Conservation (phyloP, 2,113 vertebrate species). For the Tinamus guttatus region DNA sequence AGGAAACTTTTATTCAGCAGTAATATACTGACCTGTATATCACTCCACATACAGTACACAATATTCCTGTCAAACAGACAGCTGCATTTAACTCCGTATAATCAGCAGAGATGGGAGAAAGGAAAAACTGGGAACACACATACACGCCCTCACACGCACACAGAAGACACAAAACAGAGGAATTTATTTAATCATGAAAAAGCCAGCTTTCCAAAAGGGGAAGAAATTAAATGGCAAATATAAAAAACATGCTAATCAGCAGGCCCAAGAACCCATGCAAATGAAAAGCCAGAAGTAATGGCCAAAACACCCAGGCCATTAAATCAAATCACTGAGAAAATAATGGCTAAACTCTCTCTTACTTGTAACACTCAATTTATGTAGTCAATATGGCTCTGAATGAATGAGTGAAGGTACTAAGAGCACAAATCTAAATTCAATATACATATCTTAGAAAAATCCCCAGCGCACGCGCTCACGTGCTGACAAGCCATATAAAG, state of each 20-base stretch:
- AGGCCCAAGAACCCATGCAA: conserved; percentile 69
- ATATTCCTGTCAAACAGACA: conserved; percentile 65
- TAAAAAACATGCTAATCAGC: conserved; percentile 59
- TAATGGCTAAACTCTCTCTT: conserved; percentile 81
- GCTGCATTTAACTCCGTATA: conserved; percentile 53
- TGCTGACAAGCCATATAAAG: background rate
- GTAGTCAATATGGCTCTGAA: conserved; percentile 74
- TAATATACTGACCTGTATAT: conserved; percentile 70
- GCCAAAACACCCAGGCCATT: conserved; percentile 67
- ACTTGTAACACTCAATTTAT: conserved; percentile 81
- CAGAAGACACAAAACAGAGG: background rate
- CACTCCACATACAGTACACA: conserved; percentile 47
- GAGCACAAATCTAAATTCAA: conserved; percentile 77
- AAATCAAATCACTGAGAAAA: conserved; percentile 80
- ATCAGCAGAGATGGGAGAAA: background rate
- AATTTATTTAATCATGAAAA: conserved; percentile 40
- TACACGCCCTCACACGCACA: background rate
- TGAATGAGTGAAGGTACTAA: conserved; percentile 76
- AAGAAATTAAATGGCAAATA: conserved; percentile 17
- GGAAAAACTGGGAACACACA: background rate
- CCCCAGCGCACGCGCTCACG: background rate
- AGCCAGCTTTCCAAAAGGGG: background rate
- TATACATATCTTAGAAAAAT: conserved; percentile 64
- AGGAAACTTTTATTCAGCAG: conserved; percentile 76
- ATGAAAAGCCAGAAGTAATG: conserved; percentile 72